Evolutionary conservation across 2,888 invertebrate species (phyloP).

Genomic region (Pandemis corylana): DNA sequence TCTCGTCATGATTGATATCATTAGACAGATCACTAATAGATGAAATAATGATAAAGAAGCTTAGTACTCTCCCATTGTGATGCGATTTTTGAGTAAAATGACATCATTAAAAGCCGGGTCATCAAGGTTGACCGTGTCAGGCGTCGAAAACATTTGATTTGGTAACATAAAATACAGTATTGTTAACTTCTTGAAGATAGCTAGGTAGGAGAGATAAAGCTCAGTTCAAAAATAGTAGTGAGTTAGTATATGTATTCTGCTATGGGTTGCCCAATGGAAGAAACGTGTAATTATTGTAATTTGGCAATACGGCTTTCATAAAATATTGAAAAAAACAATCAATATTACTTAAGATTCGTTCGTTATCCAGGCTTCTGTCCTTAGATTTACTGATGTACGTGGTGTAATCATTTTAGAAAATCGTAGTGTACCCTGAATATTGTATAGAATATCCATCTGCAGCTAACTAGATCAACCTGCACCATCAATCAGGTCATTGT

Average conservation of each 20-base stretch:
- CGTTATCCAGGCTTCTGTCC: too few species aligned
- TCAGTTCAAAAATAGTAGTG: neutral
- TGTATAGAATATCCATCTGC: neutral
- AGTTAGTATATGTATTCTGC: neutral
- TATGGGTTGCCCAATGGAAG: too few species aligned
- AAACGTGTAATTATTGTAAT: too few species aligned
- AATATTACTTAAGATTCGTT: too few species aligned
- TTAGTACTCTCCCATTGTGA: conserved; percentile 44
- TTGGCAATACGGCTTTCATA: too few species aligned
- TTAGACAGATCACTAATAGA: neutral
- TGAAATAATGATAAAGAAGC: conserved; percentile 12
- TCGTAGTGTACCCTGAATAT: neutral
- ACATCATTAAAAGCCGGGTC: conserved; percentile 49
- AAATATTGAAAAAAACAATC: too few species aligned
- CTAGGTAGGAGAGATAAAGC: too few species aligned
- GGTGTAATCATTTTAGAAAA: too few species aligned
- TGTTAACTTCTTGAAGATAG: neutral
- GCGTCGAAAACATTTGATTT: conserved; percentile 59
- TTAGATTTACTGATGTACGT: too few species aligned
- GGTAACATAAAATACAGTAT: neutral
- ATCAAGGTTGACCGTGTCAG: conserved; percentile 56
- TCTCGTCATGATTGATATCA: neutral
- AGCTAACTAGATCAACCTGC: conserved; percentile 21
- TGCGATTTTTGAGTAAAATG: conserved; percentile 54
- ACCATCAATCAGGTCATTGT: conserved; percentile 34